Evolutionary conservation across 1,140 invertebrate genomes (phyloP).

Genomic region (Zaprionus ghesquierei): DNA sequence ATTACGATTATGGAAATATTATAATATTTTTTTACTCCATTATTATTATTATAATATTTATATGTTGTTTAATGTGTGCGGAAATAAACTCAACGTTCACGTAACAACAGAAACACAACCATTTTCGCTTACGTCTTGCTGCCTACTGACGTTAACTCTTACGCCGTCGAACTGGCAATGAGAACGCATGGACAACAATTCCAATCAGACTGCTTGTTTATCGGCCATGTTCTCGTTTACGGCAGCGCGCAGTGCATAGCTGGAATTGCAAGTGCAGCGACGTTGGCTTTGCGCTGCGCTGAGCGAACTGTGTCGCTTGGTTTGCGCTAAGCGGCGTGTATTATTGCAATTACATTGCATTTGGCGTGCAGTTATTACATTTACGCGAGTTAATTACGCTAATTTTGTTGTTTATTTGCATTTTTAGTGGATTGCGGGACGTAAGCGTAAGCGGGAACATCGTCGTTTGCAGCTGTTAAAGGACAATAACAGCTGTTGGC

Average conservation of each 20-base stretch:
- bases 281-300: not conserved
- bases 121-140: constrained; percentile 55
- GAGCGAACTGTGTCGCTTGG: not conserved
- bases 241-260: not conserved
- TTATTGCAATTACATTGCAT: not conserved
- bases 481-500: constrained; percentile 24
- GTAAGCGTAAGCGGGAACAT: not conserved
- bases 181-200: constrained; percentile 38
- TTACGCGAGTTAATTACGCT: not conserved
- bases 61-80: constrained; percentile 9
- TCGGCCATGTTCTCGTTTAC: constrained; percentile 44
- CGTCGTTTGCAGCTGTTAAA: constrained; percentile 32
- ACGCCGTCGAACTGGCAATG: constrained; percentile 44
- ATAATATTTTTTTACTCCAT: constrained; percentile 18
- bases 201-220: constrained; percentile 43
- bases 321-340: not conserved
- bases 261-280: not conserved
- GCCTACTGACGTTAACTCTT: constrained; percentile 52
- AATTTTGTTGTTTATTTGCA: not conserved
- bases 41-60: constrained; percentile 43
- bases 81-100: constrained; percentile 49
- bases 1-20: not conserved
- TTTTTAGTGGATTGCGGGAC: not conserved
- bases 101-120: constrained; percentile 70
- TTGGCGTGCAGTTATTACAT: not conserved